Base-by-base conservation (phyloP, 2,113 vertebrate genomes). In the Calyptomena viridis region DNA sequence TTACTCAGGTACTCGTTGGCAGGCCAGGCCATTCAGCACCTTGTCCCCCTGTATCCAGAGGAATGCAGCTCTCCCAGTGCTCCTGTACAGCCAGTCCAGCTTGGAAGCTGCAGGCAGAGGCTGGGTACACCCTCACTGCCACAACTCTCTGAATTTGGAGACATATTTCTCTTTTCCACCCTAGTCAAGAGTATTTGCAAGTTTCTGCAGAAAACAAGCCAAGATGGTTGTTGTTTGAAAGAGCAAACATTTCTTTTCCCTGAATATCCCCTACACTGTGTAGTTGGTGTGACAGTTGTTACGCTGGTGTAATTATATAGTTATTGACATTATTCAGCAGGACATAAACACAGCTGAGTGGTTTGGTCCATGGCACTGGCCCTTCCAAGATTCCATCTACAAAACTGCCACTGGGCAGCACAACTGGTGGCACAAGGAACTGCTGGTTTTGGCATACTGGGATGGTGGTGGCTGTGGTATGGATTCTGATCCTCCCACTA, bases 391-490 rank as follows among this genome's bases (percentile, higher is more conserved):
- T 33, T 6, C 8, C 42, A 35, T 11, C 46, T 77, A 71, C 39
- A 71, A 42, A 49, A 16, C 6, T n/a, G 56, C 25, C 5, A 1
- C 56, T 39, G 86, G 73, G 47, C 50, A 40, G 52, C 73, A 63
- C 52, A 67, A 8, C 14, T 2, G 5, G 30, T 76, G 58, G 9
- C 16, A 28, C 0, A 0, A 39, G 68, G 50, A 28, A 1, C 44
- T 12, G 19, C 18, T 33, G 47, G 2, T 58, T 47, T 67, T 2
- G 21, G 8, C 25, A 21, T 58, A 15, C 37, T 3, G 4, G 37
- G 50, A 21, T 0, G 1, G 35, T 55, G 39, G 40, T 50, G 35
- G 35, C 21, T 0, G 0, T n/a, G 62, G 9, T 53, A 63, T 50
- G 63, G 56, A 14, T 22, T 30, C 53, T 73, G 30, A 46, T 6